Evolutionary conservation across 2,888 invertebrate species (phyloP), one percentile per base, ranked within the genome.

Genomic region (Andricus quercusramuli): DNA sequence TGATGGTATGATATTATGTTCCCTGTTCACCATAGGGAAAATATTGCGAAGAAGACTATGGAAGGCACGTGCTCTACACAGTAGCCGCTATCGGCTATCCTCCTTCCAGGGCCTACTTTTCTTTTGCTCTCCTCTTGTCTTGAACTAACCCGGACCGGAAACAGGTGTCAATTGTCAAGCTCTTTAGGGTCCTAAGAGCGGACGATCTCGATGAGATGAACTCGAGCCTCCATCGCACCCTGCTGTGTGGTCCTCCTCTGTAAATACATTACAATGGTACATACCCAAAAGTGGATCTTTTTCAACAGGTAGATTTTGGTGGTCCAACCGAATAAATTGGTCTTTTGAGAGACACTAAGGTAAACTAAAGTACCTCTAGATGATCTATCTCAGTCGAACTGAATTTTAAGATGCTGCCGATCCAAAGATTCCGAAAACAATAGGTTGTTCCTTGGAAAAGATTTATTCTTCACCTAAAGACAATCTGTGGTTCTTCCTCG

Each of bases 121-220:
- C 82, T 81, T 74, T 70, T 64, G 78, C 20, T 17, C 25, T 64
- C 13, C 5, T 37, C 4, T 20, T 77, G 64, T 59, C 25, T 59
- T 78, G 76, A 62, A 78, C 64, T 37, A n/a, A 68, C 65, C 44
- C 37, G 44, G 78, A 68, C 82, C 83, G 83, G 82, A 83, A 82
- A 79, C 77, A 78, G 77, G 82, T 83, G 79, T 83, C 83, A 80
- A 81, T 82, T 78, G 79, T 77, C 76, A 70, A 64, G 70, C 78
- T 78, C 37, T 66, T 62, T 22, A 76, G 5, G 29, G 25, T n/a
- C 64, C 25, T 17, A 4, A 68, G 44, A 47, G 22, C 44, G 44
- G 44, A 44, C 22, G 47, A 44, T 76, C 65, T 64, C 41, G 41
- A 68, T 51, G 44, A 29, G 20, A 37, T 41, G 41, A 51, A 67